Conservation (phyloP, 37 sponge, comb jelly and placozoan genomes). For the Eunapius fragilis region DNA sequence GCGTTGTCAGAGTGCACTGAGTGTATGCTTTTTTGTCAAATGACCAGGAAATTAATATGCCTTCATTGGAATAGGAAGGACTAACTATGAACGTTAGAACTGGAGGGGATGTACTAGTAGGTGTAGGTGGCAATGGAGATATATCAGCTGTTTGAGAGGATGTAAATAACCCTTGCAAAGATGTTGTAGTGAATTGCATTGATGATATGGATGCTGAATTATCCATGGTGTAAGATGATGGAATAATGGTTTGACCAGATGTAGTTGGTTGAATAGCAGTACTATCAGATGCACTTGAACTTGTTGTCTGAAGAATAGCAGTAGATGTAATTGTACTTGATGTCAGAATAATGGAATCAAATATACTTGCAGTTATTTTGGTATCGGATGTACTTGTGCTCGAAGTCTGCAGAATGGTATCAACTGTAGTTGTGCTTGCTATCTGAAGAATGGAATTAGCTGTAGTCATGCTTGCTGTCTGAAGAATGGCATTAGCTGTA, state of each 20-base stretch:
- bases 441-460: too few species aligned
- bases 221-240: not conserved
- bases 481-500: too few species aligned
- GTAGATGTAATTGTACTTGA: too few species aligned
- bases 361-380: too few species aligned
- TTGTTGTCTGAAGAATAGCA: too few species aligned
- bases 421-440: too few species aligned
- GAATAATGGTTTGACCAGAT: not conserved
- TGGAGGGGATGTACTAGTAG: not conserved
- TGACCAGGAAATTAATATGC: slow-evolving; percentile 1
- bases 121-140: not conserved
- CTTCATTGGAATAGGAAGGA: slow-evolving; percentile 9
- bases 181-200: not conserved
- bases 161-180: not conserved
- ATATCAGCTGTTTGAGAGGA: not conserved
- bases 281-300: too few species aligned
- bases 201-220: not conserved
- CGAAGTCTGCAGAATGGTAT: too few species aligned
- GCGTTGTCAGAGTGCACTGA: slow-evolving; percentile 12
- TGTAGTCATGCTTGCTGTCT: too few species aligned
- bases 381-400: too few species aligned
- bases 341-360: too few species aligned
- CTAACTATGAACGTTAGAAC: not conserved
- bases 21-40: slow-evolving; percentile 1
- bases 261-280: too few species aligned